Percentiles rank a stretch among this genome's conserved stretches.
Evolutionary conservation across 2,797 vertebrate genomes (phyloP).

Genomic region (Ispidina picta): DNA sequence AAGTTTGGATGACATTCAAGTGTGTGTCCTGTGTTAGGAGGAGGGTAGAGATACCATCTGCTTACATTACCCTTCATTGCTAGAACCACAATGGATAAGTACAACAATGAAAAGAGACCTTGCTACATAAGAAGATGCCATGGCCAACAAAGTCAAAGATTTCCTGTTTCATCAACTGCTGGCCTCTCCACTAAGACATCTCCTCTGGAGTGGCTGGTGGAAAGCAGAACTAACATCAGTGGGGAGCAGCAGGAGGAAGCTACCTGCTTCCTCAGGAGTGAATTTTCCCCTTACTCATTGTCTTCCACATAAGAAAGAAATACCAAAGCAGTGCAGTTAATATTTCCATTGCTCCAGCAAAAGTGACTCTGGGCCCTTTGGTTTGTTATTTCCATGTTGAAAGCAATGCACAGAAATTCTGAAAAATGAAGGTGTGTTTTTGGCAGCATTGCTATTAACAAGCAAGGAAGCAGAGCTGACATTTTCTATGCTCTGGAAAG

Average conservation of each 20-base stretch:
- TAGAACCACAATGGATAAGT: conserved; percentile 5
- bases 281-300: not conserved
- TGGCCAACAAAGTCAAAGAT: conserved; percentile 22
- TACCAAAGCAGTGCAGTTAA: not conserved
- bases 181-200: not conserved
- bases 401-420: not conserved
- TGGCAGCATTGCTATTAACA: not conserved
- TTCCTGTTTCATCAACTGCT: not conserved
- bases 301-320: not conserved
- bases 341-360: not conserved
- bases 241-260: not conserved
- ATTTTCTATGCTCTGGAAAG: not conserved
- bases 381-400: not conserved
- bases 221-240: not conserved
- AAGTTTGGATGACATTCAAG: conserved; percentile 70
- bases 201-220: not conserved
- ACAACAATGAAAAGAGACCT: conserved; percentile 11
- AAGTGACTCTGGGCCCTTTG: not conserved
- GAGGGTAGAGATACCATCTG: conserved; percentile 68
- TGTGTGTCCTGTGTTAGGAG: conserved; percentile 57
- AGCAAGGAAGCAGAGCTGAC: not conserved
- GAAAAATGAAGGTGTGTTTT: not conserved
- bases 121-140: not conserved
- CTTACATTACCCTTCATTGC: conserved; percentile 48
- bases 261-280: not conserved